Evolutionary conservation across 2,113 vertebrate species (phyloP).

Genomic region (Atlantisia rogersi): DNA sequence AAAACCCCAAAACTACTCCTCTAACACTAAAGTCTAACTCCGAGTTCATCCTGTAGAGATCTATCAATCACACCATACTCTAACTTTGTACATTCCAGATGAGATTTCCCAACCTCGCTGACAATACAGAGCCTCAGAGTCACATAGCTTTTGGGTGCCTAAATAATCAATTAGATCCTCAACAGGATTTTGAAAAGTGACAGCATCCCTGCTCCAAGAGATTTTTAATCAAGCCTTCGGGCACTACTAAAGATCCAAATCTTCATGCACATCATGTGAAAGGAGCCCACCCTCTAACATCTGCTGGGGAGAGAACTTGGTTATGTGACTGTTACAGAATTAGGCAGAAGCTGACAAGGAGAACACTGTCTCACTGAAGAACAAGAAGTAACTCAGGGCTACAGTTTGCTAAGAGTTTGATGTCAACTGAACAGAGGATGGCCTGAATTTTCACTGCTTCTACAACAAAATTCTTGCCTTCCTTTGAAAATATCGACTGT

Average conservation of each 20-base stretch:
- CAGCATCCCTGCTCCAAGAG: rapidly evolving
- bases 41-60: background rate
- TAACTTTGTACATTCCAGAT: background rate
- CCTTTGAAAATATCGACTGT: background rate
- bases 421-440: background rate
- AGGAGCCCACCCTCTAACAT: background rate
- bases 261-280: background rate
- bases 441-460: background rate
- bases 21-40: background rate
- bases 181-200: background rate
- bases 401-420: background rate
- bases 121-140: background rate
- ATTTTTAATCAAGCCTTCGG: background rate
- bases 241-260: background rate
- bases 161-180: background rate
- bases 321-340: background rate
- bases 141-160: background rate
- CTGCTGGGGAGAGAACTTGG: background rate
- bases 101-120: background rate
- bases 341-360: background rate
- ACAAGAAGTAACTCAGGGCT: background rate
- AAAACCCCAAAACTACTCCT: background rate
- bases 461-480: background rate
- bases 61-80: background rate
- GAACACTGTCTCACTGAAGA: background rate